Evolutionary conservation across 2,797 vertebrate genomes (phyloP), one percentile per base, ranked within the genome.

Genomic region (Micromesistius poutassou): DNA sequence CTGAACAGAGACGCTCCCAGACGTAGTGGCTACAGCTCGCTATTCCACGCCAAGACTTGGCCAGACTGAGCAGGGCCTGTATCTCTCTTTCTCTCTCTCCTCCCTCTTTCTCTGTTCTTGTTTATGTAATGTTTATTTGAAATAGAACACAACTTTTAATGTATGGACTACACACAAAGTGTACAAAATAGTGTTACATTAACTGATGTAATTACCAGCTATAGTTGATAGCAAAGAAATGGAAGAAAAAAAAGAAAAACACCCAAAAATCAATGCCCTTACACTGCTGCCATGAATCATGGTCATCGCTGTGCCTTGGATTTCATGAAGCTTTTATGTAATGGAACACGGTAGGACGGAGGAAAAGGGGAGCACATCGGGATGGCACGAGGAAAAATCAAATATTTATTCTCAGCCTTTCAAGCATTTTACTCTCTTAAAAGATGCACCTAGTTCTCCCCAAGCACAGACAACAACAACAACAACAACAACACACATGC

Each of bases 301-400:
- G 85, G 91, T 84, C 88, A 85, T 92, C 85, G 87, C 91, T 87
- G 85, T 84, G 89, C 90, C 90, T 91, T 87, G 84, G 88, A 90
- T 94, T 94, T 91, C 93, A 91, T 93, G 93, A 94, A 92, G 88
- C 91, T 92, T 94, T 94, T 94, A 94, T 93, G 91, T 94, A 95
- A 94, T 90, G 87, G 90, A 91, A 92, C 90, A 91, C 92, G 91
- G 91, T 91, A 88, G 87, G 89, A 93, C 89, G 93, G 88, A 92
- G 89, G 85, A 88, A 93, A 91, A 74, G 91, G 89, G 85, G 91
- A 87, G 91, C 92, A 22, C 55, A 25, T 62, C 88, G 89, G 88
- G 93, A 94, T 90, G 90, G 89, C 87, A 14, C 35, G 90, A 90
- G 90, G 93, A 38, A 38, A 92, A 90, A 93, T 93, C 86, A 91